Base-by-base conservation (phyloP, 2,888 invertebrate species). In the Limenitis camilla region DNA sequence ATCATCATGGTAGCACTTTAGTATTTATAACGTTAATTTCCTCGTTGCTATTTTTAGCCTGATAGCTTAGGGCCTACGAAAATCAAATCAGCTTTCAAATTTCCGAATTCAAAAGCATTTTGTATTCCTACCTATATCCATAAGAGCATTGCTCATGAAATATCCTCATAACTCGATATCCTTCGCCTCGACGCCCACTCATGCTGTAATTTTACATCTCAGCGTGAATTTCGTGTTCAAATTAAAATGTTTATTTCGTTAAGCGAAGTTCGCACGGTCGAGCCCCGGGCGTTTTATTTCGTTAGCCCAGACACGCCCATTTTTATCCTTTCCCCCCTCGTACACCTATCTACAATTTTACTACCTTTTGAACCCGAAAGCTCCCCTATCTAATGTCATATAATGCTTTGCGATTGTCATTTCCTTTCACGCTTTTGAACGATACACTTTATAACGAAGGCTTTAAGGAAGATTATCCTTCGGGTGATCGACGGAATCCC, bases 241-340 rank as follows among this genome's bases (percentile, higher is more conserved):
- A 86, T 87, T 87, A 87, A 86, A 87, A 85, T 83, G 86, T 86
- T 86, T 87, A 87, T 86, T 86, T 77, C 84, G 73, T 87, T 84
- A 84, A 76, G 78, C 77, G 71, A 69, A 77, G 78, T 86, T 85
- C 84, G 86, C 86, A 85, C 83, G 84, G 72, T 77, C 71, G 76
- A 71, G 71, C 74, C 69, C 69, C 65, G 75, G 77, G 78, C 73
- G 76, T 84, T 85, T 85, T 85, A 83, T 84, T 85, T 83, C 81
- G 84, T 84, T 85, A 82, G 74, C 66, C 72, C 61, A 56, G 72
- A 67, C 79, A 80, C 81, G 78, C 81, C 80, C 76, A 71, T 51
- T 63, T 59, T 59, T 60, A 63, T 71, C 74, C 71, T 65, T 66
- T 67, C 64, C 60, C 59, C 57, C 58, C 67, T 64, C 68, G 65